Base-by-base conservation (phyloP, 1,140 invertebrate species). In the Lepidurus packardi region DNA sequence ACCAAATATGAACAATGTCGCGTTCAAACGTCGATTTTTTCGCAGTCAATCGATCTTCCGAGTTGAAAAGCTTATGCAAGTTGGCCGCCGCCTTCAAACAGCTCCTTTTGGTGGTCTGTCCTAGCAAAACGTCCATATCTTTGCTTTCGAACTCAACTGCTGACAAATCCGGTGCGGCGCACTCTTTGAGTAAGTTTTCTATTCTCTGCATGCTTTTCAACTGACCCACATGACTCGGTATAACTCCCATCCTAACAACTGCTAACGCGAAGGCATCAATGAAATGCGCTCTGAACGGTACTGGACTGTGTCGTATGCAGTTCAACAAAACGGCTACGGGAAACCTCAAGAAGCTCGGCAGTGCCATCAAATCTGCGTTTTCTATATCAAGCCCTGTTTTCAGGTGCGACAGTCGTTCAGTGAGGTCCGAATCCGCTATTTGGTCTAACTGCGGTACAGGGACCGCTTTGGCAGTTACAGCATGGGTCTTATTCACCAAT, bases 311-410 rank as follows among this genome's bases (percentile, higher is more conserved):
- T 75, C 5, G 83, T 83, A 13, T 82, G 82, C 10, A 82, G 81
- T 16, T 85, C 83, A 73, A 80, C 76, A 25, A 83, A 73, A 76
- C 80, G 79, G 42, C 80, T 82, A 43, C 76, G 79, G n/a, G 81
- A 78, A 74, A 87, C 83, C 76, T 83, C 82, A 77, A 83, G 84
- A 42, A 85, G 83, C 34, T 83, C 80, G 73, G 85, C 80, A 83
- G 85, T 80, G 41, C 81, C 80, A 21, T 86, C 76, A 79, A 84
- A 87, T 79, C 82, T 81, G 82, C 86, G 84, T 80, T 80, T 83
- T 76, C 2, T 0, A 65, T 21, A 65, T 16, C n/a, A n/a, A 65
- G 1, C 7, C 53, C 53, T 65, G 53, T 65, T 65, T 65, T 65
- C 53, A 65, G 21, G 53, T 65, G 21, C 53, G 16, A n/a, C 0